These are phyloP conservation scores for Synanthedon formicaeformis DNA, from an alignment of 2,888 invertebrate species.

Conservation along the genomic window DNA sequence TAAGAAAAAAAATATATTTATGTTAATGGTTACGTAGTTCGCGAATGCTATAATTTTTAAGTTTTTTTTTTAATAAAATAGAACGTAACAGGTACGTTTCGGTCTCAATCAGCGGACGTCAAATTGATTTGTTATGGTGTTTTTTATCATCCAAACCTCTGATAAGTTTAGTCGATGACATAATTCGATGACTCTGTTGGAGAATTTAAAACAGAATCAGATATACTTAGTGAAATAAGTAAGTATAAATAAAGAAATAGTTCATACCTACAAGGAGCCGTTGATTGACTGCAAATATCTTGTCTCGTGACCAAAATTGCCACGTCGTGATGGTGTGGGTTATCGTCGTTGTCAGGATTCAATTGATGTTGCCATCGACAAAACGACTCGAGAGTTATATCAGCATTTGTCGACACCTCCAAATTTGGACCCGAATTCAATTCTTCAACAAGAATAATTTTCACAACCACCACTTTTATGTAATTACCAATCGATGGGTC, in stretches of 20 bases:
- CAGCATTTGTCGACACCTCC: constrained; percentile 84
- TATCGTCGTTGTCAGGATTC: constrained; percentile 80
- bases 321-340: constrained; percentile 91
- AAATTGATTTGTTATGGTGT: neutral
- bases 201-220: neutral
- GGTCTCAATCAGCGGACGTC: neutral
- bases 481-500: constrained; percentile 92
- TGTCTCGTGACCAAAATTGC: constrained; percentile 87
- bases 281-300: constrained; percentile 76
- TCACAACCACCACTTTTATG: constrained; percentile 90
- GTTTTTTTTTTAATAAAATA: neutral
- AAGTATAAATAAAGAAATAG: constrained; percentile 8
- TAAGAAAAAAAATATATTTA: neutral
- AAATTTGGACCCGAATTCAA: constrained; percentile 73
- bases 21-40: neutral
- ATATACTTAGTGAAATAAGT: neutral
- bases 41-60: neutral
- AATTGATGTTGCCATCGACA: constrained; percentile 85
- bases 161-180: neutral
- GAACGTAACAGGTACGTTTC: neutral
- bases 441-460: constrained; percentile 82
- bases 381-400: constrained; percentile 84
- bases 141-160: neutral
- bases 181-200: neutral
- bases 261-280: constrained; percentile 66